phyloP scores from a whole-genome alignment of 2,113 vertebrate genomes.

The Ia io region DNA sequence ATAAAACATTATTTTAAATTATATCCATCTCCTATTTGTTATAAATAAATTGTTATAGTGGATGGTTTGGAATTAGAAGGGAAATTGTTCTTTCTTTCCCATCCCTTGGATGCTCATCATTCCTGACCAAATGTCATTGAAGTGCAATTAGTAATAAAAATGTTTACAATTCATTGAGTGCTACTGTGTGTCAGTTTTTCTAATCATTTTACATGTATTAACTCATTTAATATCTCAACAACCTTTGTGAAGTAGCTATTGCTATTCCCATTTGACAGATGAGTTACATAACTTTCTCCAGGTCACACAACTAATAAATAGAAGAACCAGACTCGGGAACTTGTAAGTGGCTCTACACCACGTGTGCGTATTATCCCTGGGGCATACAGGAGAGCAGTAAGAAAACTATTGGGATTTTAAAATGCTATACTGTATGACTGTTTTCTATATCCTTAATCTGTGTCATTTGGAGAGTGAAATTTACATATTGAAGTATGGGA shows the following conservation, averaged over 20 bases:
- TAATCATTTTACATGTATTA: background rate
- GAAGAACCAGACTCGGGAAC: background rate
- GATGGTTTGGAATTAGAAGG: background rate
- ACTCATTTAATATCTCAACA: background rate
- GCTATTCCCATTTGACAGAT: background rate
- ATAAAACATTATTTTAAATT: conserved; percentile 4
- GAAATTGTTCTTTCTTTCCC: background rate
- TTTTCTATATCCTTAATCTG: background rate
- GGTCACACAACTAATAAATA: background rate
- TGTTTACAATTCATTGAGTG: background rate
- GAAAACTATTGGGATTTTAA: background rate
- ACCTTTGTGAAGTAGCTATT: background rate
- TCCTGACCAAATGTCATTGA: background rate
- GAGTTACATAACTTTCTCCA: background rate
- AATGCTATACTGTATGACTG: background rate
- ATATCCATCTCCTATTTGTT: background rate
- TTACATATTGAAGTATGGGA: background rate
- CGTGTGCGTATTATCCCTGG: background rate
- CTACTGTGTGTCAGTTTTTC: background rate
- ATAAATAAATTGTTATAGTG: background rate
- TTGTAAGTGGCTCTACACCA: background rate
- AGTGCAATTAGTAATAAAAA: background rate
- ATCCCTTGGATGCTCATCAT: background rate
- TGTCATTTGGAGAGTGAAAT: background rate
- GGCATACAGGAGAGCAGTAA: background rate